Evolutionary conservation across 2,113 vertebrate genomes (phyloP), one percentile per base, ranked within the genome.

Genomic region (Pica pica): DNA sequence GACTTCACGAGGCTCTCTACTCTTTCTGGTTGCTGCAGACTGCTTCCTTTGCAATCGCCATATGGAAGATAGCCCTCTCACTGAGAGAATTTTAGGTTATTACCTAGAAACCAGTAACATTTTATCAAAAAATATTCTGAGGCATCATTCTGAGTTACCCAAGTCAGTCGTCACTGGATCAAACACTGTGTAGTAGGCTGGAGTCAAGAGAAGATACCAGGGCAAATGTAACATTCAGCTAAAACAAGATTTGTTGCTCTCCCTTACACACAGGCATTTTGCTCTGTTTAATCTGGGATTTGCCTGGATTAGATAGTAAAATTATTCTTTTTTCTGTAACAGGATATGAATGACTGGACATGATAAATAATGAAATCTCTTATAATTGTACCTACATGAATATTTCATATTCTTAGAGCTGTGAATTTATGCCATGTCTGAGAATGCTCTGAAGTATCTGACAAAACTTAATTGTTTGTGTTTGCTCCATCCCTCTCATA

Each of bases 341-440:
- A 83, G 56, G 80, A 65, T 84, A 80, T 73, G 80, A 87, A 74
- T 94, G 75, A 50, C 59, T 86, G 92, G 41, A 59, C 42, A 63
- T 39, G 75, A 93, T 83, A 81, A 94, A 93, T 89, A 80, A 92
- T 74, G 41, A 77, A 80, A 68, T 49, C 30, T 59, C 59, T 76
- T 57, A 33, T 86, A 92, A 90, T 89, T 77, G 68, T 65, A n/a
- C 41, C 68, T 47, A 68, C 77, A 94, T 94, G 30, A 94, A 92
- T 94, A 75, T 95, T 94, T 94, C 73, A 94, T 84, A 33, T 30
- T 74, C 60, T 68, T 87, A 44, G 42, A 83, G 52, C 64, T 52
- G 35, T 91, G 69, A 78, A 79, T 91, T 89, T 61, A 60, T 89
- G 35, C 11, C 16, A 6, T 39, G 56, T 24, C 41, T 49, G 39